Base-by-base conservation (phyloP, 2,113 vertebrate species). In the Aix galericulata region DNA sequence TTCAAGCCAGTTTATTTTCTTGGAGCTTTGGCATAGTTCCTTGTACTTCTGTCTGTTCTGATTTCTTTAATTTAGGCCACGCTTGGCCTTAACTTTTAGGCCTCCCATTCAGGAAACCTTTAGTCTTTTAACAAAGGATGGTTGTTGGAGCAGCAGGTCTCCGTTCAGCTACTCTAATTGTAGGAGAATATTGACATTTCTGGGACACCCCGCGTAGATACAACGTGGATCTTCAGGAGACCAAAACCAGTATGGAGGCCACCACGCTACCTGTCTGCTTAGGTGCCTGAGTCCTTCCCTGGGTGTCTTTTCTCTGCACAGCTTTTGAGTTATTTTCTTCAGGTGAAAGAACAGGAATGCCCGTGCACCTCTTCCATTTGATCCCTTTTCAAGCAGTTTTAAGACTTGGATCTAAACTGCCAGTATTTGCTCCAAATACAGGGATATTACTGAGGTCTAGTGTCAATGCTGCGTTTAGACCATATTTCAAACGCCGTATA, bases 341-440 rank as follows among this genome's bases (percentile, higher is more conserved):
- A 36, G 21, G 11, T 13, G 7, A 36, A 60, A 42, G 26, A 22
- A 8, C 12, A 34, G n/a, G 42, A 62, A 50, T 0, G 1, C 23
- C 40, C 23, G 4, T 34, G 29, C 6, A 21, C 25, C 13, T 79
- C 27, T 31, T 53, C 17, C 16, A 11, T 55, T 60, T 74, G n/a
- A 52, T 78, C n/a, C 23, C 8, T 64, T 86, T 68, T 73, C 5
- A 3, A 53, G 29, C 13, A 38, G 2, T 79, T 16, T 27, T 36
- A 71, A 23, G 27, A 15, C 12, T 60, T 69, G 6, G 32, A 11
- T 44, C 12, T 42, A 48, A 16, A 44, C 76, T 88, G 67, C 13
- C 4, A 8, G 0, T 13, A 22, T 77, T 48, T 82, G 53, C 44
- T 20, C 23, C 0, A 0, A 34, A 64, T 46, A 31, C 0, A 0